phyloP scores from a whole-genome alignment of 37 sponge, comb jelly and placozoan species.

The Axinella damicornis region DNA sequence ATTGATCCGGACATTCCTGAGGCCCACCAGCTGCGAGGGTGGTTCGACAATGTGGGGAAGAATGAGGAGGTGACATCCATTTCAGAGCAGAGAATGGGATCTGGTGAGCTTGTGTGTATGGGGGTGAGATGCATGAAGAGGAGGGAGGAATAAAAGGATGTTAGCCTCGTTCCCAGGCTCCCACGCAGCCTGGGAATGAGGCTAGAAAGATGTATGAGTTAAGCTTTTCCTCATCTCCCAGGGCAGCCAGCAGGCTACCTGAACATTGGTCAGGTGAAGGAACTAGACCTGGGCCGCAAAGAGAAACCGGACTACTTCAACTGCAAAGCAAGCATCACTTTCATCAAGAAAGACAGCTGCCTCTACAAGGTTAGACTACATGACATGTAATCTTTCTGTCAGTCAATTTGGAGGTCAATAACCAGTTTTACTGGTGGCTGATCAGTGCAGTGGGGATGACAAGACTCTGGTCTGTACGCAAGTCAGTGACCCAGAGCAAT shows the following conservation, averaged over 20 bases:
- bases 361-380: conserved; percentile 64
- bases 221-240: background rate
- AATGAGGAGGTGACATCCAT: conserved; percentile 60
- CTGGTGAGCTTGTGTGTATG: conserved; percentile 1
- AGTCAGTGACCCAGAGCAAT: too few relatives aligned
- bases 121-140: background rate
- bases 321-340: conserved; percentile 62
- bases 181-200: too few relatives aligned
- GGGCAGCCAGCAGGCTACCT: conserved; percentile 13
- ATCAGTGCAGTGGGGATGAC: too few relatives aligned
- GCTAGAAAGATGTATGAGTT: background rate
- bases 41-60: conserved; percentile 83
- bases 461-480: too few relatives aligned
- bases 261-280: conserved; percentile 66
- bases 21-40: conserved; percentile 84
- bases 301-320: conserved; percentile 89
- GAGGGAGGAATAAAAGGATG: too few relatives aligned
- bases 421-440: too few relatives aligned
- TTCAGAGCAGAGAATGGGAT: conserved; percentile 32
- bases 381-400: too few relatives aligned
- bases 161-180: too few relatives aligned
- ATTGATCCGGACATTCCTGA: conserved; percentile 81
- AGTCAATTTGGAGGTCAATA: too few relatives aligned
- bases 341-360: conserved; percentile 82
- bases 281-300: conserved; percentile 71